Evolutionary conservation across 2,113 vertebrate species (phyloP).

Genomic region (Bagarius yarrelli): DNA sequence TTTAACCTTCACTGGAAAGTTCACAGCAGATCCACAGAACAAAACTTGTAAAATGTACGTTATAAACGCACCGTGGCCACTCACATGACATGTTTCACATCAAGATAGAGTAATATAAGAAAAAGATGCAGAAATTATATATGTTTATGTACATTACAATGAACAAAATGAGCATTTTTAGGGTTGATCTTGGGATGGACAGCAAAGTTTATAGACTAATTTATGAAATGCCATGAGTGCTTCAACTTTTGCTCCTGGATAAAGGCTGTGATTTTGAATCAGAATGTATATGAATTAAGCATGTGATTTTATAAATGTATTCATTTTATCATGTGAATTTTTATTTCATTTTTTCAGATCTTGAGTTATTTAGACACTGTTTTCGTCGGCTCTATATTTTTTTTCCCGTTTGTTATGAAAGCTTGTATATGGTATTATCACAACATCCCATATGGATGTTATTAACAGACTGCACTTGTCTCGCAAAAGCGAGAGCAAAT

Average conservation of each 20-base stretch:
- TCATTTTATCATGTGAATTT: slow-evolving; percentile 63
- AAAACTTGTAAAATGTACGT: slow-evolving; percentile 41
- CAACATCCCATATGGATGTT: not conserved
- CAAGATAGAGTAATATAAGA: not conserved
- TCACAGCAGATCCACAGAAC: slow-evolving; percentile 44
- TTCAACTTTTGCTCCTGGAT: slow-evolving; percentile 58
- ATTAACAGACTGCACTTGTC: too few species aligned
- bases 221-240: slow-evolving; percentile 66
- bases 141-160: slow-evolving; percentile 61
- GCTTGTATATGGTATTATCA: not conserved
- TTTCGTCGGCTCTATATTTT: slow-evolving; percentile 20
- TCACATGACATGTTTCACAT: slow-evolving; percentile 29
- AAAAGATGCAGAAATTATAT: slow-evolving; percentile 19
- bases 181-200: slow-evolving; percentile 43
- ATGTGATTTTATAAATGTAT: slow-evolving; percentile 56
- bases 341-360: slow-evolving; percentile 39
- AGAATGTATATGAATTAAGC: slow-evolving; percentile 66
- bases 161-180: slow-evolving; percentile 53
- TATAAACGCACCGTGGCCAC: slow-evolving; percentile 48
- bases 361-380: slow-evolving; percentile 31
- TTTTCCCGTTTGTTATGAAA: not conserved
- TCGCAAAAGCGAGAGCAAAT: not conserved
- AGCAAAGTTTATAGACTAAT: slow-evolving; percentile 63
- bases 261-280: slow-evolving; percentile 68
- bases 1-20: slow-evolving; percentile 49